A percentile compares a stretch with the other conserved stretches of the same genome.
These are phyloP conservation scores for Drosophila chauvacae DNA, from an alignment of 1,140 invertebrate genomes.

Conservation along the genomic window DNA sequence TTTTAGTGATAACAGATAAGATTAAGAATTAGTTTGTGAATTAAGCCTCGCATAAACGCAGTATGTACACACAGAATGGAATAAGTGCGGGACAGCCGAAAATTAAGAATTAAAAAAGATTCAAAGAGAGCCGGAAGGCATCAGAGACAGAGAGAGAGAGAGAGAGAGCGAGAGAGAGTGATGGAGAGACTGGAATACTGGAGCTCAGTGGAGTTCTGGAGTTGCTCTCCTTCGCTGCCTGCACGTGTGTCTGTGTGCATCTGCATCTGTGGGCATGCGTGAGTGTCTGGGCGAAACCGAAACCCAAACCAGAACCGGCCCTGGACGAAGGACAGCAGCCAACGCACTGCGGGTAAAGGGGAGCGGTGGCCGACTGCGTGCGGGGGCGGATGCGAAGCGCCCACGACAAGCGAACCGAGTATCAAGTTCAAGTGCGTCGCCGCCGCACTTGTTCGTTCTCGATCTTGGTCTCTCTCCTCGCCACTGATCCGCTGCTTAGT, in stretches of 20 bases:
- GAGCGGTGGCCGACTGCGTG: not conserved
- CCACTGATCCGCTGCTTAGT: conserved; percentile 3
- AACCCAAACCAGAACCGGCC: conserved; percentile 65
- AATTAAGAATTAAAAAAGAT: conserved; percentile 61
- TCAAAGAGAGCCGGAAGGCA: conserved; percentile 19
- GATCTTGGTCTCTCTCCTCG: not conserved
- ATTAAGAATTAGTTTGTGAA: not conserved
- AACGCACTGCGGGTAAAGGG: not conserved
- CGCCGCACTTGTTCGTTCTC: conserved; percentile 47
- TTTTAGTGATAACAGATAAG: not conserved
- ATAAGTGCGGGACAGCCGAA: conserved; percentile 63
- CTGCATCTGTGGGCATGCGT: conserved; percentile 17
- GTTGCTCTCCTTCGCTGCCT: not conserved
- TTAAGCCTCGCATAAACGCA: not conserved
- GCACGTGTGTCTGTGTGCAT: conserved; percentile 10
- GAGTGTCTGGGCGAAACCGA: conserved; percentile 49
- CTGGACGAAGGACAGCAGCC: conserved; percentile 55
- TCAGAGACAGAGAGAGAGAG: conserved; percentile 4
- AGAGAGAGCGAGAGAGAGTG: not conserved
- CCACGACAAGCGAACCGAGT: conserved; percentile 8
- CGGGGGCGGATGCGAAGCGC: conserved; percentile 28
- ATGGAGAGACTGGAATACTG: conserved; percentile 51
- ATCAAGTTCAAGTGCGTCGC: conserved; percentile 70
- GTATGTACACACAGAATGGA: conserved; percentile 40
- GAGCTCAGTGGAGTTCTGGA: conserved; percentile 37